Evolutionary conservation across 2,888 invertebrate genomes (phyloP).

Genomic region (Noctua janthe): DNA sequence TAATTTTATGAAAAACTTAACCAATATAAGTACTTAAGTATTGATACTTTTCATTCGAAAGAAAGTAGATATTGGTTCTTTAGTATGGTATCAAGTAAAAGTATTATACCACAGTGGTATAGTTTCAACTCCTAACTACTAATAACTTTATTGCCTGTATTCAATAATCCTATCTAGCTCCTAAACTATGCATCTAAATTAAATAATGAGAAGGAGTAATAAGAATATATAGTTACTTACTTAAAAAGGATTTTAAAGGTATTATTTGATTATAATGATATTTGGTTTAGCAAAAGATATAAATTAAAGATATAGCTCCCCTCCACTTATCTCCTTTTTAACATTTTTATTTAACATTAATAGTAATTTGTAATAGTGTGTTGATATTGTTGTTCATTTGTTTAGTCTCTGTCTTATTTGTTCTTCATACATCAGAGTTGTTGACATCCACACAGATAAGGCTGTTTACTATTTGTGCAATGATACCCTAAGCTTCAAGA

Average conservation of each 20-base stretch:
- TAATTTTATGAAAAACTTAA: not conserved
- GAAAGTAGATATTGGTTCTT: not conserved
- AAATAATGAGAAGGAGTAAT: not conserved
- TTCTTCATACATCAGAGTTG: slow-evolving; percentile 76
- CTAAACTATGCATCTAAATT: not conserved
- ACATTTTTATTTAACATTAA: not conserved
- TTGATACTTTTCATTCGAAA: not conserved
- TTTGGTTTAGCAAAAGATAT: not conserved
- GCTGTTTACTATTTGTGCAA: slow-evolving; percentile 76
- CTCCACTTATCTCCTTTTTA: not conserved
- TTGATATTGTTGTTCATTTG: slow-evolving; percentile 8
- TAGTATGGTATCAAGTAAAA: not conserved
- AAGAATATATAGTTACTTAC: not conserved
- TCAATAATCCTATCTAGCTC: not conserved
- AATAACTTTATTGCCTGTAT: not conserved
- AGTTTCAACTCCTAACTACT: not conserved
- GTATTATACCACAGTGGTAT: not conserved
- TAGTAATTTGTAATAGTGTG: not conserved
- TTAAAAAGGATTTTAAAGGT: not conserved
- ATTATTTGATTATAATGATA: not conserved
- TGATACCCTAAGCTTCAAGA: slow-evolving; percentile 66
- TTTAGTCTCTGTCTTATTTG: slow-evolving; percentile 69
- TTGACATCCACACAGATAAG: slow-evolving; percentile 83
- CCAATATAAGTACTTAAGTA: too few relatives aligned
- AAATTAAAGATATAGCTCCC: too few relatives aligned